Base-by-base conservation (phyloP, 2,113 vertebrate species). In the Odontesthes bonariensis region DNA sequence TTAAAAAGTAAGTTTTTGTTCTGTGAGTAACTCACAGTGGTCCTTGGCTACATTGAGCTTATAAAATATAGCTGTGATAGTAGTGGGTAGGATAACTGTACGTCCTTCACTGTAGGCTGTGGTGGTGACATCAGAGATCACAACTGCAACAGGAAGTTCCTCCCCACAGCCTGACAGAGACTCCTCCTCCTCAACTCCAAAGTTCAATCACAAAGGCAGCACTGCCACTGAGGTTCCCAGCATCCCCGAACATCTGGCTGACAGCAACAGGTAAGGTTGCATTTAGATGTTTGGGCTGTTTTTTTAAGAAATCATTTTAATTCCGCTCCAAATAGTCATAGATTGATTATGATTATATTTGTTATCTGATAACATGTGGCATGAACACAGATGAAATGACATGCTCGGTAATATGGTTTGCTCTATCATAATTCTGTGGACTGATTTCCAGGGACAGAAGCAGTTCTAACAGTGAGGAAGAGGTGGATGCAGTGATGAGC, bases 81-180 rank as follows among this genome's bases (percentile, higher is more conserved):
- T 35, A 16, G 42, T 22, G 13, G n/a, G 20, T 27, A 7, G 59
- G 40, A 14, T 63, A 49, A 68, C 19, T 67, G 13, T 1, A 2
- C 10, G 16, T 56, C 23, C 1, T 23, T 6, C 78, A 17, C 17
- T 68, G 1, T 1, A 91, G 89, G 53, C 58, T 3, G 69, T 77
- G 12, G n/a, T 79, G 40, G 60, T 77, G 57, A 84, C 83, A 2
- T 77, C 95, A 0, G 95, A 95, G 46, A 82, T 95, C 60, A 85
- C 94, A 0, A 83, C 91, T 0, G 91, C 89, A 22, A 70, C 53
- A 52, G 64, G 63, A 62, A 84, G 61, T 44, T 62, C 75, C 42
- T 55, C 23, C 93, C 93, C 0, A 71, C 95, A 85, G 58, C 94
- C 96, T 2, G 94, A 96, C 69, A 89, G 94, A 23, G 94, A 95